Evolutionary conservation across 2,888 invertebrate species (phyloP).

Genomic region (Philhelius pedissequus): DNA sequence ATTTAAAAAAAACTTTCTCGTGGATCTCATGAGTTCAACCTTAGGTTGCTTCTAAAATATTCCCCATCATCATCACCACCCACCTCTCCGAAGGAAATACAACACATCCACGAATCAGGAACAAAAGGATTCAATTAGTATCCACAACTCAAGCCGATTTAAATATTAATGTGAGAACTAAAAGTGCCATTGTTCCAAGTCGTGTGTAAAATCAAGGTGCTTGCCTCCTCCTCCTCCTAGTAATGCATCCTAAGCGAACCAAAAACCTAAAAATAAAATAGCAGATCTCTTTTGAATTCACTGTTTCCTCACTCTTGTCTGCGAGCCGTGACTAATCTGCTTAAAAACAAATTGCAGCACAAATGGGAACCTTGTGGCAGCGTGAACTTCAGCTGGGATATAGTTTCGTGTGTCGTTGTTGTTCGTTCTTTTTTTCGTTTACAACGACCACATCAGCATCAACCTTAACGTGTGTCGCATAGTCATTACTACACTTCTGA

Average conservation of each 20-base stretch:
- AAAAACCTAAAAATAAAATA: neutral
- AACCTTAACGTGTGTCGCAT: neutral
- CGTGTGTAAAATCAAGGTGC: neutral
- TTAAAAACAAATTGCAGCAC: slow-evolving; percentile 1
- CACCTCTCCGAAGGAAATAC: neutral
- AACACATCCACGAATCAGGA: neutral
- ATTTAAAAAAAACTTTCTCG: neutral
- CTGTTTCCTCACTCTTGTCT: neutral
- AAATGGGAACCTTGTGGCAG: slow-evolving; percentile 8
- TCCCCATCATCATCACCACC: neutral
- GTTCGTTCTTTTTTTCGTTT: no score
- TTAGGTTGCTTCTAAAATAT: neutral
- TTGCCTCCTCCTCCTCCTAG: neutral
- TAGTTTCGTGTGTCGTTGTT: neutral
- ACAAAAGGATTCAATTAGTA: slow-evolving; percentile 1
- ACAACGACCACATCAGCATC: slow-evolving; percentile 31
- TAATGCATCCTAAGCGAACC: neutral
- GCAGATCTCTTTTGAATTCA: neutral
- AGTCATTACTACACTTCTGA: neutral
- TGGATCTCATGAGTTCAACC: no score
- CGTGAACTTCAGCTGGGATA: neutral
- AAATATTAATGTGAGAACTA: slow-evolving; percentile 5
- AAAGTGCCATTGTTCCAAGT: neutral
- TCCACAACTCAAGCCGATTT: neutral
- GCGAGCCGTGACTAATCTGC: neutral